Evolutionary conservation across 2,888 invertebrate species (phyloP), one percentile per base, ranked within the genome.

Genomic region (Operophtera brumata): DNA sequence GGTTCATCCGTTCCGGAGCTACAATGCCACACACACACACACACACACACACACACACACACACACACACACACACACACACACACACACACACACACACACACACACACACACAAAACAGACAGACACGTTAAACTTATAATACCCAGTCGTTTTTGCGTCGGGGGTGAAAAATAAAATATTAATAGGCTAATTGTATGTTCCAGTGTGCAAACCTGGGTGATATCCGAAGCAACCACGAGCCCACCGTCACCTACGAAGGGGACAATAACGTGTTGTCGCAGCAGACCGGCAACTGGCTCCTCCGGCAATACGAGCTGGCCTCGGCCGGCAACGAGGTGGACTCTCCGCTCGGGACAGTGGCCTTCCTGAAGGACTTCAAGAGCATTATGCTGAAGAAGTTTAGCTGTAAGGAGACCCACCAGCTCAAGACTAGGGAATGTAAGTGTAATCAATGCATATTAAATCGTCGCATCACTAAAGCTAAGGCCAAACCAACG

Each of bases 201-300:
- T 10, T 1, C 7, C 77, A 93, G 91, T 94, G 94, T n/a, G 92
- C 97, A 12, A 94, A 96, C 65, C 87, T 98, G 20, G 97, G 97
- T 32, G 95, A 95, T 61, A 89, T 98, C 57, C 92, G 97, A 8
- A 94, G 94, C 73, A 96, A 96, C 81, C 95, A 96, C 80, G 98
- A 98, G 80, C 95, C 97, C 0, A 94, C 95, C 36, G 95, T 96
- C 50, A 98, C 98, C 0, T 97, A 97, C 80, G 98, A 98, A 80
- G 97, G 98, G 0, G 97, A 98, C 85, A 98, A 98, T 86, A 97
- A 96, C 82, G 97, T 98, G 14, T 90, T 98, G 2, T 92, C 95
- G 0, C 97, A 97, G 74, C 97, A 97, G 82, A 94, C 96, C 0
- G 95, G 96, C 72, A 97, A 97, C 85, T 97, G 96, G 94, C 85